phyloP scores from a whole-genome alignment of 2,797 vertebrate species.

The Atherinosoma microstoma region DNA sequence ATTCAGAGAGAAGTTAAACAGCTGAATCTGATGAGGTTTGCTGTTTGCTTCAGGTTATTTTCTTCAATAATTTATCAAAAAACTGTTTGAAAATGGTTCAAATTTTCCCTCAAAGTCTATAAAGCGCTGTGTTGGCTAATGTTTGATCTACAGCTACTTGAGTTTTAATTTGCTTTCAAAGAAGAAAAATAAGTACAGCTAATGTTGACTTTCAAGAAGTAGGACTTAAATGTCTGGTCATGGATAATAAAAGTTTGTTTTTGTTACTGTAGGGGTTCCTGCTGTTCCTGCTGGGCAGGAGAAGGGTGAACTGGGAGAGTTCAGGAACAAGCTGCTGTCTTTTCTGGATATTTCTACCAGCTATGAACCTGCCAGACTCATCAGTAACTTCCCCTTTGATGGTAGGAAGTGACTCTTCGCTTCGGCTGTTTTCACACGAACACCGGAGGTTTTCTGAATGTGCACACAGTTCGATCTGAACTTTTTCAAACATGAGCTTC shows the following conservation, averaged over 20 bases:
- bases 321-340: slow-evolving; percentile 89
- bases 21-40: no score
- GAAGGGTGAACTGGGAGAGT: slow-evolving; percentile 91
- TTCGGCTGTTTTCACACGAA: not conserved
- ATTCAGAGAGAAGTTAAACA: no score
- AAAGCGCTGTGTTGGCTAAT: not conserved
- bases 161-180: not conserved
- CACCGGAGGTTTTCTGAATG: not conserved
- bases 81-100: not conserved
- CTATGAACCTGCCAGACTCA: slow-evolving; percentile 93
- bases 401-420: slow-evolving; percentile 81
- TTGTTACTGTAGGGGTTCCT: slow-evolving; percentile 77
- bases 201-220: not conserved
- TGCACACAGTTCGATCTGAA: not conserved
- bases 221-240: not conserved
- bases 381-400: slow-evolving; percentile 98
- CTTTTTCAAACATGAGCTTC: not conserved
- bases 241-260: not conserved
- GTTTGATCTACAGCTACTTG: not conserved
- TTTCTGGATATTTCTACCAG: slow-evolving; percentile 92
- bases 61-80: no score
- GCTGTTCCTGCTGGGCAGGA: slow-evolving; percentile 92
- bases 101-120: not conserved
- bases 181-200: not conserved
- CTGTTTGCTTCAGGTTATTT: not conserved